Base-by-base conservation (phyloP, 1,140 invertebrate species). In the Drosophila murphyi region DNA sequence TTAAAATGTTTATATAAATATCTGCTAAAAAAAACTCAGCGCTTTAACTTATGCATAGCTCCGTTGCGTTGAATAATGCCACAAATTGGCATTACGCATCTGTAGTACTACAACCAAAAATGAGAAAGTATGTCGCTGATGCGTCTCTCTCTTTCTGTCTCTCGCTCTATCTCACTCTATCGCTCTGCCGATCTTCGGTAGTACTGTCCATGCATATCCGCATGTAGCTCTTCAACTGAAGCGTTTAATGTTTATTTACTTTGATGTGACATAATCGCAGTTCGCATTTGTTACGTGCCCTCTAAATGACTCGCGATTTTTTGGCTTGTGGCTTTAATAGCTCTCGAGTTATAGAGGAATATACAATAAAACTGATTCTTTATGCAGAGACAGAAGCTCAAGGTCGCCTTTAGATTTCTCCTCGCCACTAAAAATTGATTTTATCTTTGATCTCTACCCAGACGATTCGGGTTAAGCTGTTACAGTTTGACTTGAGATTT, bases 31-130 rank as follows among this genome's bases (percentile, higher is more conserved):
- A 6, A 5, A 62, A 20, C 2, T 43, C 8, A 2, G 8, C 7
- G 35, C 39, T 20, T 55, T 43, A 10, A n/a, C 61, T 75, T 82
- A 82, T 86, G 82, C 82, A 88, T 82, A 87, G 7, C 45, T 45
- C 20, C 56, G 55, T 34, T 10, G 29, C 43, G 60, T 87, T 87
- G 73, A 59, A 72, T 87, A 88, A 87, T 83, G 77, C 69, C 43
- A 63, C 80, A 80, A 87, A 83, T 87, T 88, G 83, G 83, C 77
- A 88, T 87, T 87, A 87, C 80, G 76, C 76, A 80, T 80, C 65
- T 70, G 69, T 28, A 55, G 37, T 65, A 37, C 52, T 31, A 5
- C 28, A 51, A n/a, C 3, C 10, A 68, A n/a, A 73, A 60, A 88
- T 77, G 77, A 69, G 83, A 87, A 87, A 87, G 83, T 89, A 88